A percentile compares a stretch with the other conserved stretches of the same genome.
phyloP scores from a whole-genome alignment of 2,113 vertebrate species.

The Pseudolaguvia tuberculata region DNA sequence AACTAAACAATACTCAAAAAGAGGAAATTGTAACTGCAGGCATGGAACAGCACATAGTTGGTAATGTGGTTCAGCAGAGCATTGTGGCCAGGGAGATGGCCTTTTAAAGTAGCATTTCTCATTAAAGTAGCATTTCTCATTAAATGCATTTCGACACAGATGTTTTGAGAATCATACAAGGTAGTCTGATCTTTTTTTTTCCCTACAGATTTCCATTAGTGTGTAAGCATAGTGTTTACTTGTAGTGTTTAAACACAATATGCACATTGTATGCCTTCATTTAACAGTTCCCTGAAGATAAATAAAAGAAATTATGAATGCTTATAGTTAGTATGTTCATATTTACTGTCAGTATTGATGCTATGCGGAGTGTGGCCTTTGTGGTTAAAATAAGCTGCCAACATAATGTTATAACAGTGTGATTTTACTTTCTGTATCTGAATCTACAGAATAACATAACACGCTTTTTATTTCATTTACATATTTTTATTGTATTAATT shows the following conservation, averaged over 20 bases:
- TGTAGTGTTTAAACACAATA: too few species aligned
- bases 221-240: constrained; percentile 42
- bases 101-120: too few species aligned
- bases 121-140: constrained; percentile 42
- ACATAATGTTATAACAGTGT: too few species aligned
- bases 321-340: too few species aligned
- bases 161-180: constrained; percentile 40
- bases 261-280: constrained; percentile 6
- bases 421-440: too few species aligned
- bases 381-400: too few species aligned
- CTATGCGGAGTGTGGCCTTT: too few species aligned
- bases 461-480: too few species aligned
- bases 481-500: too few species aligned
- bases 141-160: constrained; percentile 33
- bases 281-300: constrained; percentile 33
- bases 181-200: constrained; percentile 40
- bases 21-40: neutral
- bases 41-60: neutral
- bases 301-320: constrained; percentile 38
- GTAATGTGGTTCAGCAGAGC: constrained; percentile 20
- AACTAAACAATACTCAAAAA: neutral
- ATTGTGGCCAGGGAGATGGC: constrained; percentile 32
- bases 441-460: too few species aligned
- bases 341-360: too few species aligned
- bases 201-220: constrained; percentile 28